Base-by-base conservation (phyloP, 2,888 invertebrate species). In the Drosophila neutralis region DNA sequence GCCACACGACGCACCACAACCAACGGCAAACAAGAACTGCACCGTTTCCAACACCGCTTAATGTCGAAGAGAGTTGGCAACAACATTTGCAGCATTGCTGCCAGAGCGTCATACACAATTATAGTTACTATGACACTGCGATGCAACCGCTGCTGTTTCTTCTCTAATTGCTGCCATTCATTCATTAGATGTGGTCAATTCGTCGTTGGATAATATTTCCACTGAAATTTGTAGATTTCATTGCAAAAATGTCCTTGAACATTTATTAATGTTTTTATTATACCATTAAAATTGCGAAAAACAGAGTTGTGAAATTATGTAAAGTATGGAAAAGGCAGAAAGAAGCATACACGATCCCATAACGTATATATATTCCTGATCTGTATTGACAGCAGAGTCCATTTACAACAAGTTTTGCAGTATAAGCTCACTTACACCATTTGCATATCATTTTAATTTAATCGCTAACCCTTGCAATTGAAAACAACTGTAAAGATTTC, bases 1-100 rank as follows among this genome's bases (percentile, higher is more conserved):
- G 63, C 59, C 45, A 53, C 49, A 24, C 61, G 35, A 45, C 45
- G 45, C 24, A 24, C 4, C 58, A 48, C 40, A 48, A 7, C 21
- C 36, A 36, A 36, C 8, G 1, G 21, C 56, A 48, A 29, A 45
- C 24, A 8, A 45, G 24, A 45, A 45, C 24, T 24, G 45, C 45
- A 24, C 15, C 45, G 7, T 15, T 15, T 45, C 15, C 40, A 33
- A 15, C 29, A 49, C 3, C 54, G 27, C 33, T 49, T 49, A 27
- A 48, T 64, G 24, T 45, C 31, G 53, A 61, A 40, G 18, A 21
- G 31, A 18, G 49, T 11, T 27, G 38, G 15, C 45, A 45, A 24
- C 24, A 15, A 45, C 8, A 24, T 45, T 45, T 56, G 13, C 27
- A 13, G 38, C 18, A 27, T 15, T 29, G 15, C 21, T n/a, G 40